Conservation (phyloP, 2,888 invertebrate genomes). For the Andrena bicolor region DNA sequence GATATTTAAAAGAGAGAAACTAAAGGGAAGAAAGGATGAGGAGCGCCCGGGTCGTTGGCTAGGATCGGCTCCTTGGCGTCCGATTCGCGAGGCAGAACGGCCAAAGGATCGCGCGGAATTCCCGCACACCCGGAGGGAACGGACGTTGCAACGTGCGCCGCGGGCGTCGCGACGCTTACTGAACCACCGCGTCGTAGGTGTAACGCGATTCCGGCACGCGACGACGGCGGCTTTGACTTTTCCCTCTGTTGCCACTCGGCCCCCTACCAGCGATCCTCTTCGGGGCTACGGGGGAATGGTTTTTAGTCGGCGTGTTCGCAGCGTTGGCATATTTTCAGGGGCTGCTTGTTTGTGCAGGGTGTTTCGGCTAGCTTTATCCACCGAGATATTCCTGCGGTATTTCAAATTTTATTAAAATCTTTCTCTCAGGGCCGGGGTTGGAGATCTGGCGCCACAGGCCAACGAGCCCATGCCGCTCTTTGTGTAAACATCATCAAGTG, state of each 20-base stretch:
- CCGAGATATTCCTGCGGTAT: not conserved
- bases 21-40: not conserved
- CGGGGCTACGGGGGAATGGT: not conserved
- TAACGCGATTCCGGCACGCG: slow-evolving; percentile 61
- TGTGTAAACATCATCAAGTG: no score
- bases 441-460: no score
- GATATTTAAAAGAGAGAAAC: slow-evolving; percentile 5
- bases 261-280: not conserved
- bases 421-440: no score
- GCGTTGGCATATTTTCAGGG: no score
- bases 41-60: not conserved
- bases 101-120: not conserved
- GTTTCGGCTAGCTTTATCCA: no score
- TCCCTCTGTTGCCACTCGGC: slow-evolving; percentile 26
- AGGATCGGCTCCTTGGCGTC: no score
- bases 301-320: not conserved
- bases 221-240: slow-evolving; percentile 53
- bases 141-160: slow-evolving; percentile 68
- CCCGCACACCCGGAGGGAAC: slow-evolving; percentile 2
- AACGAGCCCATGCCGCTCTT: no score
- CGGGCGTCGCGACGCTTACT: slow-evolving; percentile 82
- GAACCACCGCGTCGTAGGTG: slow-evolving; percentile 61
- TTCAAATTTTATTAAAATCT: not conserved
- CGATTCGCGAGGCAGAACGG: not conserved
- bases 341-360: no score